Evolutionary conservation across 2,888 invertebrate species (phyloP).

Genomic region (Portevinia maculata): DNA sequence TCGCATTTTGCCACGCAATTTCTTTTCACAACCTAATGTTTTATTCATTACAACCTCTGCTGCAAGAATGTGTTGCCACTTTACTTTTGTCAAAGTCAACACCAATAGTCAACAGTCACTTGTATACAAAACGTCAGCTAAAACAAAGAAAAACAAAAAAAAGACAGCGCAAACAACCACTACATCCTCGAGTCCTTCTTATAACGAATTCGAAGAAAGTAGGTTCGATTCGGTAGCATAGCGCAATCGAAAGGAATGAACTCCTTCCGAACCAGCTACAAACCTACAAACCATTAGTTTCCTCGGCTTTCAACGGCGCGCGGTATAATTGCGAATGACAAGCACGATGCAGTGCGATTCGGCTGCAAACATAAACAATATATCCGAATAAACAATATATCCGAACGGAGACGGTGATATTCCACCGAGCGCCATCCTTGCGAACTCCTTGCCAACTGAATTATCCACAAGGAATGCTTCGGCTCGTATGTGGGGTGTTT

Average conservation of each 20-base stretch:
- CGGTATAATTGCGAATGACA: constrained; percentile 59
- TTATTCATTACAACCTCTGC: constrained; percentile 62
- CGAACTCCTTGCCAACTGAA: neutral
- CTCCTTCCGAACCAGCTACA: neutral
- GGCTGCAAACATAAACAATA: constrained; percentile 62
- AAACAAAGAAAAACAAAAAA: constrained; percentile 12
- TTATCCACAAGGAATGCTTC: too few species aligned
- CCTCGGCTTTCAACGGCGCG: constrained; percentile 40
- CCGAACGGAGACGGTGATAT: constrained; percentile 18
- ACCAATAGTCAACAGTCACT: constrained; percentile 60
- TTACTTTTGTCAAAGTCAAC: constrained; percentile 70
- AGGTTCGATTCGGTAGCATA: constrained; percentile 23
- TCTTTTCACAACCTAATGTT: constrained; percentile 49
- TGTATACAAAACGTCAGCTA: constrained; percentile 28
- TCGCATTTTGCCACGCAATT: too few species aligned
- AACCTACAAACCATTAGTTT: constrained; percentile 37
- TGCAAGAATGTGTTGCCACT: constrained; percentile 62
- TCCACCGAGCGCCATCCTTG: neutral
- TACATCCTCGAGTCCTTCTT: constrained; percentile 22
- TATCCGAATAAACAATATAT: constrained; percentile 60
- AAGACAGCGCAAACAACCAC: neutral
- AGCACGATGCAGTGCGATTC: constrained; percentile 53
- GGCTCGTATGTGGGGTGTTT: constrained; percentile 9
- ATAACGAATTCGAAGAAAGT: constrained; percentile 11
- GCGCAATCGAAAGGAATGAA: constrained; percentile 4